Evolutionary conservation across 1,140 invertebrate genomes (phyloP).

Genomic region (Leptestheria dahalacensis): DNA sequence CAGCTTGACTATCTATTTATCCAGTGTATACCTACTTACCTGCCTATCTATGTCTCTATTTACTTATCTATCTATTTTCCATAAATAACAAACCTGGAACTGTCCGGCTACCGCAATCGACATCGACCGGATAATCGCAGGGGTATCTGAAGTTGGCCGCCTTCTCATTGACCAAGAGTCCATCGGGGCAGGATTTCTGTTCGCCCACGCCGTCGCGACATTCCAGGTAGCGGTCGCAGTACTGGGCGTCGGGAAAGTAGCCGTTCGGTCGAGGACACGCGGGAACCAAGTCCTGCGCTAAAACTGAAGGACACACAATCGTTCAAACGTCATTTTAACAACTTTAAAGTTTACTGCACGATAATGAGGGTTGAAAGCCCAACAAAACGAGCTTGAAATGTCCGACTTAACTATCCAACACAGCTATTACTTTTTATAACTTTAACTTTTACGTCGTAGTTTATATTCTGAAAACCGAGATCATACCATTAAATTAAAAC

Average conservation of each 20-base stretch:
- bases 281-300: not conserved
- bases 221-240: conserved; percentile 68
- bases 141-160: conserved; percentile 49
- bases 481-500: too few species aligned
- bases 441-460: too few species aligned
- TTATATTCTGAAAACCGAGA: too few species aligned
- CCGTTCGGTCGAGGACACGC: conserved; percentile 53
- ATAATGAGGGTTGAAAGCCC: not conserved
- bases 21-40: too few species aligned
- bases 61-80: too few species aligned
- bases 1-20: too few species aligned
- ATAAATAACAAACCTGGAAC: conserved; percentile 51
- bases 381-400: not conserved
- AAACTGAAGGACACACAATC: not conserved
- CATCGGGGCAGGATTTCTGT: conserved; percentile 60
- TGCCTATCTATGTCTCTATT: too few species aligned
- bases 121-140: conserved; percentile 62
- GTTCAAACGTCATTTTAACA: not conserved
- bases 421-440: too few species aligned
- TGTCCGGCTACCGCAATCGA: conserved; percentile 56
- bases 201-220: conserved; percentile 50
- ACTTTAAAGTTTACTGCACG: not conserved
- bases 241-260: conserved; percentile 53
- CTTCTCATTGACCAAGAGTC: conserved; percentile 59
- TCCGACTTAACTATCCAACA: too few species aligned